Base-by-base conservation (phyloP, 2,888 invertebrate genomes). In the Machimus rusticus region DNA sequence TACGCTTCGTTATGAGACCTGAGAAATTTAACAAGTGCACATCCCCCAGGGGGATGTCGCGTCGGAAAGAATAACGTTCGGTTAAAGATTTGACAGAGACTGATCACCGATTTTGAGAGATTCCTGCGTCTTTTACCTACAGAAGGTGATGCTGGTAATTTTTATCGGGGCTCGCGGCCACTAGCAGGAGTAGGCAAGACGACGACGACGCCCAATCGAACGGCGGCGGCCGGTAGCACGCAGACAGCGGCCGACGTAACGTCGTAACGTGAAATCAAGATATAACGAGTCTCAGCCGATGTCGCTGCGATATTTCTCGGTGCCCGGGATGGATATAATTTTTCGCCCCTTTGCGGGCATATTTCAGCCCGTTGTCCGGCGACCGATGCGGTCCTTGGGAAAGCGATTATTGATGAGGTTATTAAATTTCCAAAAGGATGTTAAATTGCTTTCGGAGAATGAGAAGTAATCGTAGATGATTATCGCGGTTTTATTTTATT, bases 371-470 rank as follows among this genome's bases (percentile, higher is more conserved):
- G 77, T 86, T 57, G 78, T 86, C 57, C 37, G 78, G 77, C 43
- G 31, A 86, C 39, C 86, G 78, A 78, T 78, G 57, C 86, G 78
- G 74, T 74, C 86, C 86, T 77, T 39, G 57, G 76, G 55, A 86
- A 86, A 87, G 77, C 87, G 89, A 89, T 89, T 89, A 89, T 89
- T 89, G 89, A 89, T 89, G 89, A 88, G 89, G 89, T 89, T 89
- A 89, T 89, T 89, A 89, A 89, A 89, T 89, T 89, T 89, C 89
- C 89, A 89, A 89, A 89, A 89, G 89, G 89, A 89, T 89, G 89
- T 89, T 89, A 89, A 89, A 89, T 88, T 89, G 89, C 89, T 88
- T 89, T 89, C 87, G 88, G 89, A 88, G 88, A 89, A 88, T 88
- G 89, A 88, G 89, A 89, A 88, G 89, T 88, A 88, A 88, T 89